Conservation (phyloP, 1,140 invertebrate species). For the Mylabris phalerata region DNA sequence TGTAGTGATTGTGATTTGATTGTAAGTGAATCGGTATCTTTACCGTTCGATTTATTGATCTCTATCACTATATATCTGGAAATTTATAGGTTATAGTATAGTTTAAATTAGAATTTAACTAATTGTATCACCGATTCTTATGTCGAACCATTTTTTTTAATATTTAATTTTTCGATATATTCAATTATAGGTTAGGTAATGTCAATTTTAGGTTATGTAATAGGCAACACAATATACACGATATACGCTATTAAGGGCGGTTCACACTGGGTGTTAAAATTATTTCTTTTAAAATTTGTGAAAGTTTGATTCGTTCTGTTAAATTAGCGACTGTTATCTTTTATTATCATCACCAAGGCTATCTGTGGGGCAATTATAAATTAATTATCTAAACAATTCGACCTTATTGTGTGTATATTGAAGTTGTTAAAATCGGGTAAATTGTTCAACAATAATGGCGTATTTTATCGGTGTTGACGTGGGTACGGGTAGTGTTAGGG, state of each 20-base stretch:
- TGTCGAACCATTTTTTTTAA: conserved; percentile 54
- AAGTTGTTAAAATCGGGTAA: background rate
- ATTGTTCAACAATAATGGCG: background rate
- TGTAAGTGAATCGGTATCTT: conserved; percentile 45
- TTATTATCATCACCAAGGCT: too few species aligned
- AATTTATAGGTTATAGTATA: conserved; percentile 9
- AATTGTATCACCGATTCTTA: conserved; percentile 54
- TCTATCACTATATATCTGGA: conserved; percentile 32
- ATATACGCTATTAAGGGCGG: too few species aligned
- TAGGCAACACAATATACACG: too few species aligned
- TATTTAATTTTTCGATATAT: background rate
- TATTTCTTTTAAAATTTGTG: too few species aligned
- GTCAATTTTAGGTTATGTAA: too few species aligned
- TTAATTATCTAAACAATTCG: too few species aligned
- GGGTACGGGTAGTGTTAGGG: conserved; percentile 82
- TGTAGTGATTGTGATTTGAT: conserved; percentile 53
- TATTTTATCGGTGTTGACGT: conserved; percentile 91
- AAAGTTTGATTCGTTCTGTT: too few species aligned
- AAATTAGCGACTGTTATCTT: too few species aligned
- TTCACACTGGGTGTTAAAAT: too few species aligned
- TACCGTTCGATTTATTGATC: conserved; percentile 20
- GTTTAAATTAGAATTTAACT: conserved; percentile 1
- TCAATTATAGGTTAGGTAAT: background rate
- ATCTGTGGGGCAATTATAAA: too few species aligned
- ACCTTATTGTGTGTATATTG: too few species aligned